Base-by-base conservation (phyloP, 2,888 invertebrate genomes). In the Hedychridium roseum region DNA sequence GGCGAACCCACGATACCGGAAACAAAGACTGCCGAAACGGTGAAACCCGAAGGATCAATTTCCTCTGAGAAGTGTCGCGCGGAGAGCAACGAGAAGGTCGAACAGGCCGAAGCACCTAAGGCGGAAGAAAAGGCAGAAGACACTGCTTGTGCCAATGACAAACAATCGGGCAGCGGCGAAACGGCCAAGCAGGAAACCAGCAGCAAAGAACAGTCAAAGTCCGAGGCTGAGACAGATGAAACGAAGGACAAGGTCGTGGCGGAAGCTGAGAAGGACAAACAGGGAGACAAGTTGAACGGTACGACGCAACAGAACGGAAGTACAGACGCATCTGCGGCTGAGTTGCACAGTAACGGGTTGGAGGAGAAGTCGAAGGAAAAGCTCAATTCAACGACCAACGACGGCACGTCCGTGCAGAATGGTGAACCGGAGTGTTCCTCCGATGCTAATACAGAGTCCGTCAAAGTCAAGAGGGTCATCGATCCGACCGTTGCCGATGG, bases 391-490 rank as follows among this genome's bases (percentile, higher is more conserved):
- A 31, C 60, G 28, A 53, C 52, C 18, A 57, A 45, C 45, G 71
- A 62, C 17, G 55, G 50, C 16, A 52, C 59, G 35, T 50, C 68
- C 16, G 61, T 64, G 31, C 69, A 72, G 42, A 76, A 76, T 35
- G 75, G 74, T 36, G 73, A 67, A 35, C 51, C 71, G 17, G 73
- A 74, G 50, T 70, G 67, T 48, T 63, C 63, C 43, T 61, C 65
- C 23, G 60, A 54, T 31, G 60, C 48, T 47, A 64, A 60, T 50
- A 54, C 67, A 28, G 70, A 74, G 42, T 66, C 74, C 31, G 74
- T 77, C 46, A 78, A 78, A 59, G 68, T 77, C 38, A 78, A 77
- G 60, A 78, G 78, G 45, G 71, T 77, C 41, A 76, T 74, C 41
- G 76, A 75, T 46, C 64, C 74, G 40, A 62, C 68, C 35, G 65